Percentiles rank a stretch among this genome's conserved stretches.
Conservation (phyloP, 2,113 vertebrate genomes). For the Tragelaphus imberbis region DNA sequence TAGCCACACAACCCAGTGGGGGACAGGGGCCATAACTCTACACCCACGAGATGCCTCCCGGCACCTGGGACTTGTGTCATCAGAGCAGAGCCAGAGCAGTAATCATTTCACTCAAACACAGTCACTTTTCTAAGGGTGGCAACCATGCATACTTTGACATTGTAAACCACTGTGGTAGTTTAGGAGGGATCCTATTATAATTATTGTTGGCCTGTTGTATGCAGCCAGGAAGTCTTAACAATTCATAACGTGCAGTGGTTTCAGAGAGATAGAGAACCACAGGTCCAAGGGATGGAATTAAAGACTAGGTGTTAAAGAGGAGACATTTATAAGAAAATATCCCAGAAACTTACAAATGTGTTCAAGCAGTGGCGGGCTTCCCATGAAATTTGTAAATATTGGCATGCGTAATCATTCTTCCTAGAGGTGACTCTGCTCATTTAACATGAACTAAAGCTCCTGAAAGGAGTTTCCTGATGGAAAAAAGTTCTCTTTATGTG, state of each 20-base stretch:
- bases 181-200: not conserved
- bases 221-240: not conserved
- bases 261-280: not conserved
- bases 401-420: not conserved
- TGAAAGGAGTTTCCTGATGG: conserved; percentile 17
- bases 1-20: not conserved
- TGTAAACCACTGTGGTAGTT: not conserved
- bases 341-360: not conserved
- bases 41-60: not conserved
- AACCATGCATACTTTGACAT: not conserved
- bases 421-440: conserved; percentile 18
- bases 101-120: not conserved
- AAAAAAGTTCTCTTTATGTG: not conserved
- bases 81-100: not conserved
- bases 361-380: not conserved
- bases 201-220: not conserved
- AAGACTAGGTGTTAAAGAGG: not conserved
- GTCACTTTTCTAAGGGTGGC: not conserved
- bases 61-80: not conserved
- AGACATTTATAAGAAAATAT: not conserved
- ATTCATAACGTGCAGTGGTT: not conserved
- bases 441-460: conserved; percentile 2
- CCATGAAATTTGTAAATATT: not conserved
- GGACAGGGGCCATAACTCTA: not conserved
- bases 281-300: not conserved